A percentile compares a stretch with the other conserved stretches of the same genome.
These are phyloP conservation scores for Rousettus madagascariensis DNA, from an alignment of 2,797 vertebrate species.

Conservation along the genomic window DNA sequence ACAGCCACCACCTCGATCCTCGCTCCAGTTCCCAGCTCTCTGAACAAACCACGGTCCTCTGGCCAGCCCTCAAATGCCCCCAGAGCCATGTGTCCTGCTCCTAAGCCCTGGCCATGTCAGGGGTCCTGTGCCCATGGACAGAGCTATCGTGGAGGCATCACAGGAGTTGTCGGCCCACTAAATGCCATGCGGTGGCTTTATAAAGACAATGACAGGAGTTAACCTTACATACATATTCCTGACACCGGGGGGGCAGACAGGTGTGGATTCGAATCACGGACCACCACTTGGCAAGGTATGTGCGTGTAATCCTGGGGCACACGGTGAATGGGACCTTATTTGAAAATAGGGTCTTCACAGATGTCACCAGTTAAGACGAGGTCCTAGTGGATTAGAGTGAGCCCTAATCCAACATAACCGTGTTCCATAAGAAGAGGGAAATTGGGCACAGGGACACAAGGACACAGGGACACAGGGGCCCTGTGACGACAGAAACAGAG, in stretches of 20 bases:
- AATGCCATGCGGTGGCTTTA: background rate
- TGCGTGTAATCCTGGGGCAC: background rate
- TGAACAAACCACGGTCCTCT: background rate
- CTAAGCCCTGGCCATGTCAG: fast-evolving
- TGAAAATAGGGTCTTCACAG: background rate
- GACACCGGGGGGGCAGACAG: background rate
- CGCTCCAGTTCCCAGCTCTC: background rate
- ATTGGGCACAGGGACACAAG: background rate
- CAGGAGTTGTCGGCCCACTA: background rate
- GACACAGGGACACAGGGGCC: background rate
- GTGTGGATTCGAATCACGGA: background rate
- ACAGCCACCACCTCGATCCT: background rate
- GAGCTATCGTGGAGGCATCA: no score
- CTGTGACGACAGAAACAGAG: background rate
- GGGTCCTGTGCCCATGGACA: background rate
- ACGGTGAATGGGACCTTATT: background rate
- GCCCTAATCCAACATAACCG: background rate
- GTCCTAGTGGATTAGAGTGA: background rate
- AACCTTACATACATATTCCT: background rate
- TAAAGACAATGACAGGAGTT: background rate
- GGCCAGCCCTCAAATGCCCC: background rate
- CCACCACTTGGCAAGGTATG: background rate
- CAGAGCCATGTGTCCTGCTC: background rate
- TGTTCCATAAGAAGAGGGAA: background rate
- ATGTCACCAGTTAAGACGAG: background rate